Evolutionary conservation across 1,140 invertebrate genomes (phyloP).

Genomic region (Aporrectodea caliginosa): DNA sequence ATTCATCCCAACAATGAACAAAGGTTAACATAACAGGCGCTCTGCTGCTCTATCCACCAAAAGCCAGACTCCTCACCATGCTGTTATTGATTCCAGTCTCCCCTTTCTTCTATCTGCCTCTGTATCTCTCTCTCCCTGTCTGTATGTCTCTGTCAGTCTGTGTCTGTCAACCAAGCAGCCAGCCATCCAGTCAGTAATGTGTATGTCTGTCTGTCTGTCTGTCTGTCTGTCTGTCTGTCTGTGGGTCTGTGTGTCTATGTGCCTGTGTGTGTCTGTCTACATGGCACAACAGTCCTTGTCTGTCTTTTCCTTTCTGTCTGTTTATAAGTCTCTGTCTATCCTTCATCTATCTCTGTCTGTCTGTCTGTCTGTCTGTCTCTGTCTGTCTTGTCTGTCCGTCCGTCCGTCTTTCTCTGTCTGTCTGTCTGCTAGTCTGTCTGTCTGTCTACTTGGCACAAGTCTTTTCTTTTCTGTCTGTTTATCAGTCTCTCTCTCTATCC

Average conservation of each 20-base stretch:
- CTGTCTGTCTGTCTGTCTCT: too few relatives aligned
- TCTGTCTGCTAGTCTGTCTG: not conserved
- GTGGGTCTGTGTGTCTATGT: not conserved
- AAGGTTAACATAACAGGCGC: too few relatives aligned
- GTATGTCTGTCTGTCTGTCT: not conserved
- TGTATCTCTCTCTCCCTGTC: not conserved
- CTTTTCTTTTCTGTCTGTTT: not conserved
- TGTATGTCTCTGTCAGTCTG: not conserved
- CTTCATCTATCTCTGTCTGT: too few relatives aligned
- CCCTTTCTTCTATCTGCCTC: not conserved
- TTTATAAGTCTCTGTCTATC: not conserved
- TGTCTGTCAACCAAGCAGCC: not conserved
- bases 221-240: not conserved
- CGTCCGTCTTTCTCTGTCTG: too few relatives aligned
- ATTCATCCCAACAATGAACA: too few relatives aligned
- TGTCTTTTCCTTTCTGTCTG: too few relatives aligned
- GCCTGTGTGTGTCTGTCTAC: not conserved
- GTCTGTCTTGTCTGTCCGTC: too few relatives aligned
- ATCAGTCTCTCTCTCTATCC: not conserved
- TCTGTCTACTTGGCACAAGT: not conserved
- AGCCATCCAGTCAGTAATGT: not conserved
- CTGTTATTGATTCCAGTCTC: too few relatives aligned
- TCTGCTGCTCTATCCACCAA: too few relatives aligned
- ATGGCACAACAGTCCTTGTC: not conserved
- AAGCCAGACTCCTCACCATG: too few relatives aligned